A percentile compares a stretch with the other conserved stretches of the same genome.
Evolutionary conservation across 2,888 invertebrate species (phyloP).

Genomic region (Folsomia manolachei): DNA sequence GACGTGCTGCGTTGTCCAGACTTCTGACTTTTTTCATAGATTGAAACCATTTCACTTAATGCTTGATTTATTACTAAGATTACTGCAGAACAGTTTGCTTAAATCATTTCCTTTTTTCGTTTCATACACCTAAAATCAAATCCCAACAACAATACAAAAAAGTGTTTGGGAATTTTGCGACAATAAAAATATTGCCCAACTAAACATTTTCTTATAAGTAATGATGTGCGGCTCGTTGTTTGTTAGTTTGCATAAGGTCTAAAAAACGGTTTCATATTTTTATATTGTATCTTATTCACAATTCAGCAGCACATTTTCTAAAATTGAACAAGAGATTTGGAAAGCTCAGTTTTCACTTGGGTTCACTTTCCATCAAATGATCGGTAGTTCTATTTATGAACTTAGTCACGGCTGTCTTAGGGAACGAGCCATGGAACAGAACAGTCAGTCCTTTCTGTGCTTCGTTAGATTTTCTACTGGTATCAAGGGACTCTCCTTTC

Average conservation of each 20-base stretch:
- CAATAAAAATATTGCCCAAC: not conserved
- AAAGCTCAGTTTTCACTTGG: constrained; percentile 11
- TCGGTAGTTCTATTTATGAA: constrained; percentile 42
- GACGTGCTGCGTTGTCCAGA: not conserved
- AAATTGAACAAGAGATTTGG: constrained; percentile 3
- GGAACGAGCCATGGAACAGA: constrained; percentile 34
- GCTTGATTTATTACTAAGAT: not conserved
- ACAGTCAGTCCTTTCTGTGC: not conserved
- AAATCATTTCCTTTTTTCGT: not conserved
- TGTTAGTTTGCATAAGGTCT: not conserved
- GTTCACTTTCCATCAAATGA: constrained; percentile 29
- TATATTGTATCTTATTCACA: not conserved
- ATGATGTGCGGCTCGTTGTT: not conserved
- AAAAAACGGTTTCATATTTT: not conserved
- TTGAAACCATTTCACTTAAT: not conserved
- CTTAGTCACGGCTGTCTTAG: constrained; percentile 47
- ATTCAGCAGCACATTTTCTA: not conserved
- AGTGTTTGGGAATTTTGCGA: not conserved
- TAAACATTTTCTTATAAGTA: not conserved
- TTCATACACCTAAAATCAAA: too few species aligned
- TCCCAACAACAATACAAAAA: not conserved
- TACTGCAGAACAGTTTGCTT: not conserved
- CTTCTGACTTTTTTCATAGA: not conserved
- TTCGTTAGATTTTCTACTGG: constrained; percentile 4
- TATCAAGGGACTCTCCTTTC: not conserved